Evolutionary conservation across 2,113 vertebrate genomes (phyloP), one percentile per base, ranked within the genome.

Genomic region (Xenus cinereus): DNA sequence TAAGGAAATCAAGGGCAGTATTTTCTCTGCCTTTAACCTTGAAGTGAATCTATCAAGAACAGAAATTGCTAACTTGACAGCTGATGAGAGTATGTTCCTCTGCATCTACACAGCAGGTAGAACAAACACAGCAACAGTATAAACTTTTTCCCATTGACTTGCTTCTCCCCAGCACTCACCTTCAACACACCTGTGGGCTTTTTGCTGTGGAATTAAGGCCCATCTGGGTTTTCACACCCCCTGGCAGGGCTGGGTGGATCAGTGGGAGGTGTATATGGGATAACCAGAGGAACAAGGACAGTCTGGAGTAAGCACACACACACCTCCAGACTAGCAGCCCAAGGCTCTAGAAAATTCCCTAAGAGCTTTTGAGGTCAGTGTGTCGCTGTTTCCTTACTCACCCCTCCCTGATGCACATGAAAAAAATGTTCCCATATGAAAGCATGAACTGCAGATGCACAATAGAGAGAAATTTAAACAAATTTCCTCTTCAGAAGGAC

Each of bases 361-460:
- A n/a, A 74, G 86, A 90, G 41, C 64, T 90, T 89, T 11, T 67
- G 77, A 86, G 84, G 91, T 95, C 91, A 94, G 21, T 2, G n/a
- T 60, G 84, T 74, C 2, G 1, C 83, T 62, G 50, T 62, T 94
- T 71, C 83, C 45, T 88, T 90, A 77, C 57, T 84, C 92, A 64
- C 23, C 37, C 56, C n/a, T 83, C 50, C 67, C 63, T 54, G 67
- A 73, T 67, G 45, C 35, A 46, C 79, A 90, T 1, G 6, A 48
- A 88, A 63, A 94, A 71, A 71, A 59, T 89, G 80, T 53, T 95
- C 76, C 89, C 60, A 59, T 86, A 71, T 89, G 85, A 88, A 94
- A 85, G 51, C 68, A 50, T 39, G 60, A 86, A 39, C 46, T 93
- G 60, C 81, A 94, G 64, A 86, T 63, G 69, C 64, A 95, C 60